Evolutionary conservation across 2,113 vertebrate species (phyloP).

Genomic region (Ophthalmolycus amberensis): DNA sequence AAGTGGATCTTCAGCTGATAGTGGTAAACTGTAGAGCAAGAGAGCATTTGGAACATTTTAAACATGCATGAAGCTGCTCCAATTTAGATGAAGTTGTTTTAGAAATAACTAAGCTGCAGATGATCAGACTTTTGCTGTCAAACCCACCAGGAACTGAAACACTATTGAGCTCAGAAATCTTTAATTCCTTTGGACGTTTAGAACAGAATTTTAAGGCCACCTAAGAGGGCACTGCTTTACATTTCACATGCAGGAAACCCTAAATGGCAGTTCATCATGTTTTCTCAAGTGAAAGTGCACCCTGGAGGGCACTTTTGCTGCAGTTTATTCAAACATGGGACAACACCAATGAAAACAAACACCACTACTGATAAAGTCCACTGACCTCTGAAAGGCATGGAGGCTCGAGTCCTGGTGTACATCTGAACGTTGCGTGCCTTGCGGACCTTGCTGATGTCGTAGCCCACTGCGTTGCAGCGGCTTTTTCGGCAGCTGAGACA

Average conservation of each 20-base stretch:
- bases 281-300: too few species aligned
- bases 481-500: conserved; percentile 83
- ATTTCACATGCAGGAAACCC: too few species aligned
- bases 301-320: not conserved
- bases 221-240: too few species aligned
- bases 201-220: not conserved
- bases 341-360: not conserved
- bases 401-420: conserved; percentile 84
- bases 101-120: not conserved
- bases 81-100: not conserved
- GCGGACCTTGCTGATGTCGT: conserved; percentile 76
- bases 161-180: not conserved
- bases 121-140: not conserved
- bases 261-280: too few species aligned
- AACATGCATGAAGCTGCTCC: not conserved
- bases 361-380: not conserved
- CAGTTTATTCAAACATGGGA: not conserved
- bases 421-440: conserved; percentile 73
- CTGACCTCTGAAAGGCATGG: conserved; percentile 86
- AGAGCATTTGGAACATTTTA: not conserved
- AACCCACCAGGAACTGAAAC: not conserved
- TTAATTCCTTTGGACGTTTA: not conserved
- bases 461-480: conserved; percentile 84
- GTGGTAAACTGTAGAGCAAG: conserved; percentile 79
- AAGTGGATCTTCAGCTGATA: conserved; percentile 87